phyloP scores from a whole-genome alignment of 1,140 invertebrate species.

The Trachelipus rathkii region DNA sequence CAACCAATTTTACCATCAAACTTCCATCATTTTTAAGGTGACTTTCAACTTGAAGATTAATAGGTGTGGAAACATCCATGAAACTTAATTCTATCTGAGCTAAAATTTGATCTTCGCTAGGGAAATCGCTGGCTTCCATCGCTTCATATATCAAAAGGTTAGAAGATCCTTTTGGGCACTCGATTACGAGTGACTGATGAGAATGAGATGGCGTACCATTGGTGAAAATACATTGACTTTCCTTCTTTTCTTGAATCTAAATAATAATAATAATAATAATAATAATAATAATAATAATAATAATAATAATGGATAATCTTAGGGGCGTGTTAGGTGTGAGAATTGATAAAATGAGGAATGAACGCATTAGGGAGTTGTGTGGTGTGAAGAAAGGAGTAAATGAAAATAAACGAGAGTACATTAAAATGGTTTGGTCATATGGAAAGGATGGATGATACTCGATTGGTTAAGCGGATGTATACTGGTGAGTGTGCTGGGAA shows the following conservation, averaged over 20 bases:
- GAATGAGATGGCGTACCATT: background rate
- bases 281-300: too few species aligned
- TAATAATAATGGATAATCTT: too few species aligned
- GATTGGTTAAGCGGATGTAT: too few species aligned
- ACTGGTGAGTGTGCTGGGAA: too few species aligned
- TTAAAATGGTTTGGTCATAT: too few species aligned
- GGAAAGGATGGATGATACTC: too few species aligned
- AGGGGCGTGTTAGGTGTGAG: too few species aligned
- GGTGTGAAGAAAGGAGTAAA: too few species aligned
- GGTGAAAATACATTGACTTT: background rate
- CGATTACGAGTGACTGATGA: background rate
- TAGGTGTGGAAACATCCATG: background rate
- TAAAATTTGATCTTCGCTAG: conserved; percentile 2
- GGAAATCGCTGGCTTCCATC: background rate
- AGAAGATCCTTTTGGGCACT: background rate
- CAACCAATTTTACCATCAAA: background rate
- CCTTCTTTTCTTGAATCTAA: background rate
- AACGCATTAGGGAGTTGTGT: too few species aligned
- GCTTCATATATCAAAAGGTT: background rate
- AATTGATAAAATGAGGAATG: too few species aligned
- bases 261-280: too few species aligned
- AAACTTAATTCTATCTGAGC: conserved; percentile 1
- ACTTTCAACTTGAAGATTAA: background rate
- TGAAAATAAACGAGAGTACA: too few species aligned
- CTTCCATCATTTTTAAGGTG: background rate